Evolutionary conservation across 2,113 vertebrate genomes (phyloP).

Genomic region (Melozone crissalis): DNA sequence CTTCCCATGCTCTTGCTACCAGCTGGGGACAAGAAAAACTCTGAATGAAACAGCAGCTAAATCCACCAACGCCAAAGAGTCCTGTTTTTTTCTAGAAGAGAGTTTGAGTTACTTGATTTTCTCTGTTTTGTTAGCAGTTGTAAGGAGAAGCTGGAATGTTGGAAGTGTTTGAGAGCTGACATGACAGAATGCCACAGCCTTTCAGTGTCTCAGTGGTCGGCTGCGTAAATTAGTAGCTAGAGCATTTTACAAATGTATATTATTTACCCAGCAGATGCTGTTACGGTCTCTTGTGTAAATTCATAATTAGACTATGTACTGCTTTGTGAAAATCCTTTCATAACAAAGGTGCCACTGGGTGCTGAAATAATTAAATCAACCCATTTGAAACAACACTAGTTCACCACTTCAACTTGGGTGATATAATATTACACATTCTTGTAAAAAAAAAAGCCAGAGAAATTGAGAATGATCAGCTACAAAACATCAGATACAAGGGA

Average conservation of each 20-base stretch:
- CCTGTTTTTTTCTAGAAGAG: background rate
- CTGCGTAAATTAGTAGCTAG: slow-evolving; percentile 67
- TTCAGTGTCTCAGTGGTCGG: slow-evolving; percentile 47
- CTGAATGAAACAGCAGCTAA: background rate
- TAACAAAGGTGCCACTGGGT: slow-evolving; percentile 66
- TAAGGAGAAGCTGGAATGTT: slow-evolving; percentile 1
- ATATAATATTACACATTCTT: slow-evolving; percentile 44
- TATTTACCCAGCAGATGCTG: slow-evolving; percentile 72
- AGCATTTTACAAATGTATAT: slow-evolving; percentile 72
- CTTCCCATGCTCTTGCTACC: background rate
- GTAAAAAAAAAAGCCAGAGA: background rate
- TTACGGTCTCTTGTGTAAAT: slow-evolving; percentile 50
- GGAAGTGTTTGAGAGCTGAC: slow-evolving; percentile 40
- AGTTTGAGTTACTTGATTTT: background rate
- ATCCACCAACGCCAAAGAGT: background rate
- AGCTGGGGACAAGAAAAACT: background rate
- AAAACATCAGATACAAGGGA: slow-evolving; percentile 44
- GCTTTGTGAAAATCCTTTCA: slow-evolving; percentile 42
- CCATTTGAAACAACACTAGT: slow-evolving; percentile 35
- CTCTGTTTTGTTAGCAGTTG: background rate
- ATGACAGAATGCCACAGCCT: slow-evolving; percentile 48
- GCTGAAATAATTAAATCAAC: slow-evolving; percentile 69
- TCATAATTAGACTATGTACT: slow-evolving; percentile 16
- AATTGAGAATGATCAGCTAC: slow-evolving; percentile 22
- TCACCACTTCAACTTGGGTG: background rate